These are phyloP conservation scores for Uloborus diversus DNA, from an alignment of 1,140 invertebrate species.

Conservation along the genomic window DNA sequence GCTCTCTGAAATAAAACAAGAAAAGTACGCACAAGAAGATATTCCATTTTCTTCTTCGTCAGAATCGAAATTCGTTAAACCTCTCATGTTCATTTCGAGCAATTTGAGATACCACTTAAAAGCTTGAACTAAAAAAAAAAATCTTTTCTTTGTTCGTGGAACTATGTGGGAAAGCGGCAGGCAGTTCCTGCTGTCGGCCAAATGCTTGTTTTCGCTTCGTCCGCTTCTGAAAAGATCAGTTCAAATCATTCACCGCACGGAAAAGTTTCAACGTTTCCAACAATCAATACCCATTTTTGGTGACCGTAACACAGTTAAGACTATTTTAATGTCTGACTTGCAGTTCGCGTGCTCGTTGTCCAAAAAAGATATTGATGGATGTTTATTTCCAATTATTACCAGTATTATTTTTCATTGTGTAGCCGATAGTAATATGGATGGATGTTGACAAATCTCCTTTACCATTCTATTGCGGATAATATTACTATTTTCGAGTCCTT, in stretches of 20 bases:
- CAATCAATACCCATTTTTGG: constrained; percentile 18
- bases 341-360: neutral
- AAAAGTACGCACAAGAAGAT: no score
- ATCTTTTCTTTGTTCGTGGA: neutral
- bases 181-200: neutral
- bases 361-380: neutral
- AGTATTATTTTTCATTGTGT: no score
- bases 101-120: constrained; percentile 8
- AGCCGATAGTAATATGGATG: no score
- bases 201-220: constrained; percentile 33
- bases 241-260: constrained; percentile 13
- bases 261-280: neutral
- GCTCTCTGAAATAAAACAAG: no score
- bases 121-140: neutral
- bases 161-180: constrained; percentile 22
- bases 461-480: no score
- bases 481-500: no score
- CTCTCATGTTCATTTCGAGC: neutral
- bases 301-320: neutral
- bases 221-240: constrained; percentile 8
- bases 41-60: neutral
- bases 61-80: constrained; percentile 20
- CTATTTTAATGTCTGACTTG: neutral
- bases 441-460: no score
- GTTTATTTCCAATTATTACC: no score